These are phyloP conservation scores for Hippopotamus amphibius DNA, from an alignment of 2,113 vertebrate genomes.

Conservation along the genomic window DNA sequence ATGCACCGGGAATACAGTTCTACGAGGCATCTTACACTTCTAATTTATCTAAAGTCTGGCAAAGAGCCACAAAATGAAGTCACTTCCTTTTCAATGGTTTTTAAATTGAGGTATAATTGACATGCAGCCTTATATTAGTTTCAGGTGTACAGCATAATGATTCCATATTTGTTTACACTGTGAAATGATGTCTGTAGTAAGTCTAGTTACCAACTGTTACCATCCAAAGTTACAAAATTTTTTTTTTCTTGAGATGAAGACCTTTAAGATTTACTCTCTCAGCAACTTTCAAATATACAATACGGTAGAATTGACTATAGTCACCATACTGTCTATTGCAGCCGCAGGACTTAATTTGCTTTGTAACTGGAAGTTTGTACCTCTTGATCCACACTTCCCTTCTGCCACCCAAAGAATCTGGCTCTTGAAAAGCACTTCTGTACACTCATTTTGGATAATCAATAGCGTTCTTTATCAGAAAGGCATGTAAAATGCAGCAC, in stretches of 20 bases:
- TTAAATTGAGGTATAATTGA: neutral
- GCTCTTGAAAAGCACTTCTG: conserved; percentile 9
- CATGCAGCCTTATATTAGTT: neutral
- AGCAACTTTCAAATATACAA: neutral
- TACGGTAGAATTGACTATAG: neutral
- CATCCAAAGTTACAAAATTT: neutral
- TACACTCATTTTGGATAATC: conserved; percentile 57
- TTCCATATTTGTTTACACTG: neutral
- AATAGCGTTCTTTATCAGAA: conserved; percentile 45
- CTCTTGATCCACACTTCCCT: neutral
- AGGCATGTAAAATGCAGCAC: neutral
- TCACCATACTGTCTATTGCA: neutral
- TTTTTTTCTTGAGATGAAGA: neutral
- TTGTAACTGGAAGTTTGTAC: neutral
- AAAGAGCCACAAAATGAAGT: neutral
- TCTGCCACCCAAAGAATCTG: neutral
- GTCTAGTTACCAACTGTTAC: neutral
- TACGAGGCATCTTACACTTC: neutral
- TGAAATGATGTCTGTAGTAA: neutral
- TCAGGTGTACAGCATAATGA: neutral
- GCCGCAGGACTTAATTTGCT: neutral
- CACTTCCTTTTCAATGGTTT: neutral
- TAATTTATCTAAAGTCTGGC: neutral
- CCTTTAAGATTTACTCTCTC: neutral
- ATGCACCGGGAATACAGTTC: neutral